phyloP scores from a whole-genome alignment of 2,797 vertebrate genomes.

The Urocyon cinereoargenteus region DNA sequence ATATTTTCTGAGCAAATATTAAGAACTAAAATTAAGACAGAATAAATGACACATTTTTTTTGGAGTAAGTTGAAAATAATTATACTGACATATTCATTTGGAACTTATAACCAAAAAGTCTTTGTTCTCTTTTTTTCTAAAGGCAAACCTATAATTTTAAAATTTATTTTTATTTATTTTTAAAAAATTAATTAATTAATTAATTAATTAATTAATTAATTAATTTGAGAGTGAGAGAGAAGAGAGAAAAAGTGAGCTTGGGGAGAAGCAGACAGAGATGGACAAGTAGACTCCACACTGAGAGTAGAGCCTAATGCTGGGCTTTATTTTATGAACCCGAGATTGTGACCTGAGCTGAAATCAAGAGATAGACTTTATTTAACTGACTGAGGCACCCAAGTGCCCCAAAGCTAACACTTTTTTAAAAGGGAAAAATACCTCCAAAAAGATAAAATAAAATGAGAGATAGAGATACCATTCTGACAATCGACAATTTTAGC shows the following conservation, averaged over 20 bases:
- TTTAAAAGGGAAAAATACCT: neutral
- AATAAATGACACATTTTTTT: neutral
- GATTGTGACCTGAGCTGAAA: too few species aligned
- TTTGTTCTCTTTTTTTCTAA: neutral
- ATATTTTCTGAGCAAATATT: conserved; percentile 12
- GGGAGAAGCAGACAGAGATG: neutral
- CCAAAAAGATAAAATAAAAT: neutral
- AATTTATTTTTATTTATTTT: neutral
- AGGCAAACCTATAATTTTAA: neutral
- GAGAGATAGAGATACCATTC: neutral
- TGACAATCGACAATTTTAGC: neutral
- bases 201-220: neutral
- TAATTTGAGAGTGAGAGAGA: neutral
- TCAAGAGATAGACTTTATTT: neutral
- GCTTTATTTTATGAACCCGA: too few species aligned
- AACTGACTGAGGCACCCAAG: neutral
- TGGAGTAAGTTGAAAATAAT: neutral
- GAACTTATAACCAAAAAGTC: neutral
- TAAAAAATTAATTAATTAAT: neutral
- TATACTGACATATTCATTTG: neutral
- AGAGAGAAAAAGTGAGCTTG: neutral
- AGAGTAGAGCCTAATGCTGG: neutral
- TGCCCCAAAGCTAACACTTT: neutral
- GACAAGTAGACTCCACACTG: neutral
- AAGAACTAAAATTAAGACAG: neutral